Evolutionary conservation across 1,140 invertebrate species (phyloP).

Genomic region (Condylostylus longicornis): DNA sequence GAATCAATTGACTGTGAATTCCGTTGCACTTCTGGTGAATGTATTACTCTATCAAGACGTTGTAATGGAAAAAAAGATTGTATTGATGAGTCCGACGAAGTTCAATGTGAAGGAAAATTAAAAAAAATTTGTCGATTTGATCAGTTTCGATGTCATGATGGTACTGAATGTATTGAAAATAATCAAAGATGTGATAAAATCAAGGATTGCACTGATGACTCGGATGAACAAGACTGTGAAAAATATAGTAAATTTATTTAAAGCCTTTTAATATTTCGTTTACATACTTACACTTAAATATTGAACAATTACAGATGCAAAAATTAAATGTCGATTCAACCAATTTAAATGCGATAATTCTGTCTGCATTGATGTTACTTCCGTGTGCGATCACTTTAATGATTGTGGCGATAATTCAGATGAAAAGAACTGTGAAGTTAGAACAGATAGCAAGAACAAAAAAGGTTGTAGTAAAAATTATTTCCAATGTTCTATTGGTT

Average conservation of each 20-base stretch:
- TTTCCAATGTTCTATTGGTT: constrained; percentile 40
- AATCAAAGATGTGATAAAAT: constrained; percentile 49
- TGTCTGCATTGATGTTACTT: constrained; percentile 43
- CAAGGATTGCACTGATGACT: constrained; percentile 59
- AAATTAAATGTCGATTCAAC: constrained; percentile 30
- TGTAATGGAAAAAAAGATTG: constrained; percentile 61
- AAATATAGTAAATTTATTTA: constrained; percentile 21
- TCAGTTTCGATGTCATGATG: constrained; percentile 45
- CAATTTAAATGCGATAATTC: constrained; percentile 84
- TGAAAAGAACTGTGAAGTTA: constrained; percentile 46
- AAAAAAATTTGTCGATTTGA: constrained; percentile 35
- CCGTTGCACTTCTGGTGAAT: constrained; percentile 43
- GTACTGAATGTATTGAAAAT: constrained; percentile 30
- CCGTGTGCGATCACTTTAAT: constrained; percentile 43
- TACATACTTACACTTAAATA: neutral
- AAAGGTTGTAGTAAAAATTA: constrained; percentile 14
- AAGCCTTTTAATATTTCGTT: neutral
- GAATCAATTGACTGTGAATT: constrained; percentile 34
- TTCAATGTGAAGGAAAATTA: constrained; percentile 36
- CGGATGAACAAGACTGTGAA: constrained; percentile 54
- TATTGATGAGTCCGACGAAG: constrained; percentile 48
- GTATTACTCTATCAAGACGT: constrained; percentile 42
- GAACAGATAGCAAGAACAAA: constrained; percentile 36
- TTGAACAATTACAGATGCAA: constrained; percentile 11
- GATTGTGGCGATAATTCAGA: constrained; percentile 53